Conservation (phyloP, 2,797 vertebrate species). For the Megaceryle alcyon region DNA sequence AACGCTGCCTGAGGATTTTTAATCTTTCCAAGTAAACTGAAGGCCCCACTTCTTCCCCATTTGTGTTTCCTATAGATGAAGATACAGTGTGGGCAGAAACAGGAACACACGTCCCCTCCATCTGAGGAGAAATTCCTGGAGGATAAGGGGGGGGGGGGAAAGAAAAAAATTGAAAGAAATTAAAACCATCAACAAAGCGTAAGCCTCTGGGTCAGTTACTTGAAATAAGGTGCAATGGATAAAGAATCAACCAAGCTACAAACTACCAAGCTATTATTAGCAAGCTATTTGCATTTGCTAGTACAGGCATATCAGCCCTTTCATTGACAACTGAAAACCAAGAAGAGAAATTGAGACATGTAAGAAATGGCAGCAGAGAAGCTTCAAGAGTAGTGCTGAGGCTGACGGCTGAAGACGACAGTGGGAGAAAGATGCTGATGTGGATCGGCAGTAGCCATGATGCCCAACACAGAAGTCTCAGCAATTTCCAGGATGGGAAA, state of each 20-base stretch:
- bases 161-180: neutral
- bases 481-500: neutral
- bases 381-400: neutral
- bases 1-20: slow-evolving; percentile 95
- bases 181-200: neutral
- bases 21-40: slow-evolving; percentile 96
- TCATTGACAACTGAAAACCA: neutral
- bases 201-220: neutral
- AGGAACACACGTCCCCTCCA: slow-evolving; percentile 81
- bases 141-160: neutral
- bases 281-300: neutral
- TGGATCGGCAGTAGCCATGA: neutral
- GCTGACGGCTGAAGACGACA: neutral
- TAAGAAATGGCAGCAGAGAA: neutral
- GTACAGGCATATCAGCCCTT: neutral
- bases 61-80: slow-evolving; percentile 81
- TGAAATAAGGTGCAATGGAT: neutral
- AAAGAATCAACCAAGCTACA: neutral
- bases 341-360: neutral
- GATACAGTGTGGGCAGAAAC: slow-evolving; percentile 73
- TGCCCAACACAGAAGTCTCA: neutral
- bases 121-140: slow-evolving; percentile 89
- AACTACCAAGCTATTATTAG: neutral
- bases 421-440: neutral
- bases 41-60: slow-evolving; percentile 92